phyloP scores from a whole-genome alignment of 2,113 vertebrate species.

The Felis chaus region DNA sequence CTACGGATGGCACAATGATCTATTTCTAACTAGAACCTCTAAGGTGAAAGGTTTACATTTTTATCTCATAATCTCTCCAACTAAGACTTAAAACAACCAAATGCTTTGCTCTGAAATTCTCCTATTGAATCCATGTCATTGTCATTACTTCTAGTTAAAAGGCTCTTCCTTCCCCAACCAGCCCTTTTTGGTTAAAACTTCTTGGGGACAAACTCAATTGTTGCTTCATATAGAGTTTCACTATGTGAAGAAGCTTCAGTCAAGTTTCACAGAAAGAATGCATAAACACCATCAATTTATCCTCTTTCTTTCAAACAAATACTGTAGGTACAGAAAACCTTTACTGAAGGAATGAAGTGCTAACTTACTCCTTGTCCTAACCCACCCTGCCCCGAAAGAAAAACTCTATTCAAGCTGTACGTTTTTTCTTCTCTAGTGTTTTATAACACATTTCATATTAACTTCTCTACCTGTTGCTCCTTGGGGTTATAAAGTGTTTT shows the following conservation, averaged over 20 bases:
- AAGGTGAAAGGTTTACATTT: neutral
- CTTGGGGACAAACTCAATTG: neutral
- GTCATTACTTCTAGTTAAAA: neutral
- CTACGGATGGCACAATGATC: neutral
- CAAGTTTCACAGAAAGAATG: neutral
- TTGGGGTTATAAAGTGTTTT: conserved; percentile 54
- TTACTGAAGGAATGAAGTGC: neutral
- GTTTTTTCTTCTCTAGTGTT: neutral
- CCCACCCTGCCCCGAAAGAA: neutral
- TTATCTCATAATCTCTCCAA: neutral
- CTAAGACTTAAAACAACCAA: neutral
- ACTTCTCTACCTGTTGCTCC: conserved; percentile 52
- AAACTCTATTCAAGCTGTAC: neutral
- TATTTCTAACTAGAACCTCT: neutral
- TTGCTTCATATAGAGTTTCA: neutral
- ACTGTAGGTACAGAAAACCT: neutral
- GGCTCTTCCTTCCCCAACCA: neutral
- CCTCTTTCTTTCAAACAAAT: neutral
- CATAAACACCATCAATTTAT: neutral
- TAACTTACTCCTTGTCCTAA: neutral
- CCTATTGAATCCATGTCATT: neutral
- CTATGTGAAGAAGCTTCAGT: neutral
- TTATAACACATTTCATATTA: neutral
- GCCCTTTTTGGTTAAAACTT: neutral
- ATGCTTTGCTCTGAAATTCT: neutral